These are phyloP conservation scores for Melieria crassipennis DNA, from an alignment of 2,888 invertebrate genomes.

Conservation along the genomic window DNA sequence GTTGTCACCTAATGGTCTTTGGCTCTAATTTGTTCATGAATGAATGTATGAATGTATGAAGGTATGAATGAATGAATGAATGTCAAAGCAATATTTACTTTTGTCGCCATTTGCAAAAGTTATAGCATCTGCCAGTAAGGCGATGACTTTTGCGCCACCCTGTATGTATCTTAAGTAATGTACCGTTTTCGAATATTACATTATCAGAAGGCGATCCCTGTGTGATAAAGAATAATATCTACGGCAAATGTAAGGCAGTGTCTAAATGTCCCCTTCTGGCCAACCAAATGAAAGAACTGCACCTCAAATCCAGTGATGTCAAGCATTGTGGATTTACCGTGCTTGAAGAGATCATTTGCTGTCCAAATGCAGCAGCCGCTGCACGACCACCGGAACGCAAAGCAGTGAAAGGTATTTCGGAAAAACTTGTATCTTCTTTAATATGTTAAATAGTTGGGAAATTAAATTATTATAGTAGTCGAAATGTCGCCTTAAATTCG, in stretches of 20 bases:
- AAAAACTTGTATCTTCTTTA: not conserved
- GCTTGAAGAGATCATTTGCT: constrained; percentile 25
- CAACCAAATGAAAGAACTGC: constrained; percentile 8
- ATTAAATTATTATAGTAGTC: too few relatives aligned
- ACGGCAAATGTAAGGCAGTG: constrained; percentile 11
- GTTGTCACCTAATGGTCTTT: too few relatives aligned
- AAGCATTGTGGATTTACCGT: constrained; percentile 17
- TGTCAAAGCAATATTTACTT: too few relatives aligned
- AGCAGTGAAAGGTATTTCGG: constrained; percentile 3
- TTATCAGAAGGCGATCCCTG: constrained; percentile 15
- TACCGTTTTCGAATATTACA: too few relatives aligned
- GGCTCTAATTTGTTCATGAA: too few relatives aligned
- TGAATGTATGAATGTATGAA: too few relatives aligned
- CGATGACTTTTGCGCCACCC: too few relatives aligned
- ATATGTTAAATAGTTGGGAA: not conserved
- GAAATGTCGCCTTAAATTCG: too few relatives aligned
- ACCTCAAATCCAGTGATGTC: constrained; percentile 12
- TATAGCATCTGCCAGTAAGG: too few relatives aligned
- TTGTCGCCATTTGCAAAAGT: too few relatives aligned
- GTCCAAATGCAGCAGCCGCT: not conserved
- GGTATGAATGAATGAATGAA: too few relatives aligned
- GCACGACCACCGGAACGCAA: constrained; percentile 1
- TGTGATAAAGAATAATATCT: constrained; percentile 9
- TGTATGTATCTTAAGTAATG: too few relatives aligned
- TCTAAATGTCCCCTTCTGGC: constrained; percentile 10